These are phyloP conservation scores for Exephanes ischioxanthus DNA, from an alignment of 2,888 invertebrate genomes.

Conservation along the genomic window DNA sequence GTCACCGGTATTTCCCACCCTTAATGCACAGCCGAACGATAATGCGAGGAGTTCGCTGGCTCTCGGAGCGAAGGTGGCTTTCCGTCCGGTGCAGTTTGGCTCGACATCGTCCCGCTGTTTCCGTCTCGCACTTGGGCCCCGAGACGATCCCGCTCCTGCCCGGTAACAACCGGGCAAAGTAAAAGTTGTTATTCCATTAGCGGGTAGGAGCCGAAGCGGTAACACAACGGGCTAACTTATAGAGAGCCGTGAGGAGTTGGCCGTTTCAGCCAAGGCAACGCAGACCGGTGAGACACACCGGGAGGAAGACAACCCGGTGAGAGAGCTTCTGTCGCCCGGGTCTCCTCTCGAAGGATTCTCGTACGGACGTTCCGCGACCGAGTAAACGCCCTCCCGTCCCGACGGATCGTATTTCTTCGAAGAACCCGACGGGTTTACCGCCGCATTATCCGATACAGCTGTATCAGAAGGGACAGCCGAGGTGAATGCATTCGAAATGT, in stretches of 20 bases:
- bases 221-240: conserved; percentile 38
- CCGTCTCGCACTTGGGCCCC: conserved; percentile 1
- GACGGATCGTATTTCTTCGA: conserved; percentile 52
- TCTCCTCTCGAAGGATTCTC: conserved; percentile 1
- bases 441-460: conserved; percentile 29
- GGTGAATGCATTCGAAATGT: neutral
- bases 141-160: conserved; percentile 22
- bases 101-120: conserved; percentile 41
- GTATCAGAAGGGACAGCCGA: conserved; percentile 18
- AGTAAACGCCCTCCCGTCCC: conserved; percentile 17
- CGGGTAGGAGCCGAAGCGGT: conserved; percentile 19
- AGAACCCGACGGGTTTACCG: neutral
- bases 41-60: conserved; percentile 15
- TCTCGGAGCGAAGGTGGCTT: neutral
- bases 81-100: neutral
- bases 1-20: too few relatives aligned
- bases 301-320: neutral
- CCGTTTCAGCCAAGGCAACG: neutral
- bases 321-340: neutral
- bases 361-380: conserved; percentile 21
- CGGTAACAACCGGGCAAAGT: conserved; percentile 29
- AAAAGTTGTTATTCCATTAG: conserved; percentile 66
- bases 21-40: conserved; percentile 15
- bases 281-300: conserved; percentile 5
- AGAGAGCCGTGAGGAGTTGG: conserved; percentile 20